Evolutionary conservation across 2,797 vertebrate genomes (phyloP).

Genomic region (Taenioides sp.): DNA sequence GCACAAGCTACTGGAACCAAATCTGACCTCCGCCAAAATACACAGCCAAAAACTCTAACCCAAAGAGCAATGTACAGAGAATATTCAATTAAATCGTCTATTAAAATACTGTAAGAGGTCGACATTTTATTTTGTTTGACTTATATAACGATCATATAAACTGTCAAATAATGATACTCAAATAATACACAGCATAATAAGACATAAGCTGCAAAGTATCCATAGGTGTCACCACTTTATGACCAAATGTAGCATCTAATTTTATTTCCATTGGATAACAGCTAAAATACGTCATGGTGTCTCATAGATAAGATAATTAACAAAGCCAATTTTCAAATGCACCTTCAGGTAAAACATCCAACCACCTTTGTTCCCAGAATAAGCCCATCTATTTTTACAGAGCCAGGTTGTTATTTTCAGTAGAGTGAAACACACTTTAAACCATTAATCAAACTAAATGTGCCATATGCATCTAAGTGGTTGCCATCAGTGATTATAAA

Average conservation of each 20-base stretch:
- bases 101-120: background rate
- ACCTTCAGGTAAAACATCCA: background rate
- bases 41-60: slow-evolving; percentile 17
- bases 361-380: background rate
- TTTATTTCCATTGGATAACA: background rate
- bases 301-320: background rate
- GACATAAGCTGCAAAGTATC: background rate
- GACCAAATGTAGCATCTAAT: background rate
- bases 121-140: background rate
- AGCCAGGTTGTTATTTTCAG: slow-evolving; percentile 4
- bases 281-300: background rate
- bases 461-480: background rate
- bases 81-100: slow-evolving; percentile 3
- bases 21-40: slow-evolving; percentile 10
- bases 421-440: slow-evolving; percentile 1
- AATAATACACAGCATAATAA: no score
- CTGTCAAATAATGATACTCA: no score
- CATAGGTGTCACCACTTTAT: background rate
- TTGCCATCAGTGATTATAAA: slow-evolving; percentile 13
- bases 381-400: background rate
- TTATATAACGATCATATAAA: no score
- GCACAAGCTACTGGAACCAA: slow-evolving; percentile 13
- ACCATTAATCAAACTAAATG: slow-evolving; percentile 6
- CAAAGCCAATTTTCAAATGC: background rate
- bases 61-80: slow-evolving; percentile 7